Base-by-base conservation (phyloP, 2,888 invertebrate genomes). In the Sarcophaga carnaria region DNA sequence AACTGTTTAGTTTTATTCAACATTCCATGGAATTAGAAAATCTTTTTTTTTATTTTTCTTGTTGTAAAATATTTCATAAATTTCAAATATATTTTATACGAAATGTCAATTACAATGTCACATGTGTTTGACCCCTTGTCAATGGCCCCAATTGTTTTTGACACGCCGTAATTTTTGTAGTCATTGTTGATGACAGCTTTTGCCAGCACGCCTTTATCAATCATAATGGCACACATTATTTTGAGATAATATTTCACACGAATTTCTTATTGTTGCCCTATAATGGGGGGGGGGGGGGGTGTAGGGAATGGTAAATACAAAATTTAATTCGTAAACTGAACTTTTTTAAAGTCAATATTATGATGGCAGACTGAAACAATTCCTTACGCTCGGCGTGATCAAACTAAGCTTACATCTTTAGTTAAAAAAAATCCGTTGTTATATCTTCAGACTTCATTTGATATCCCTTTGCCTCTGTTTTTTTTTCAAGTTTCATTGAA, bases 181-280 rank as follows among this genome's bases (percentile, higher is more conserved):
- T 75, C 45, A 70, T 12, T 69, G 45, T 45, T 14, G 63, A 27
- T 81, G 67, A 70, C 71, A 80, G 62, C 45, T 54, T 8, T 22
- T 45, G 59, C 54, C 71, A 71, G 63, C 22, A 63, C 54, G 76
- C 82, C 77, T 83, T 72, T 83, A 72, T 78, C 83, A 83, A 83
- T 83, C 72, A 83, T 64, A 37, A 37, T 37, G 37, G 37, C 37
- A 37, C 37, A 37, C 37, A 37, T 37, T 37, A 37, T 37, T 37
- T 37, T 37, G 37, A 37, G 37, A 10, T 37, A 10, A 2, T 37
- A 10, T 37, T 37, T 10, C 37, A 37, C 0, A 37, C 8, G 37
- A 37, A 37, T 37, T 37, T 37, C 37, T 10, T 37, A 37, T 37
- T 37, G 37, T 37, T 10, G 37, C 10, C 10, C 2, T 3, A 20